Evolutionary conservation across 2,888 invertebrate species (phyloP), one percentile per base, ranked within the genome.

Genomic region (Trissolcus brochymenae): DNA sequence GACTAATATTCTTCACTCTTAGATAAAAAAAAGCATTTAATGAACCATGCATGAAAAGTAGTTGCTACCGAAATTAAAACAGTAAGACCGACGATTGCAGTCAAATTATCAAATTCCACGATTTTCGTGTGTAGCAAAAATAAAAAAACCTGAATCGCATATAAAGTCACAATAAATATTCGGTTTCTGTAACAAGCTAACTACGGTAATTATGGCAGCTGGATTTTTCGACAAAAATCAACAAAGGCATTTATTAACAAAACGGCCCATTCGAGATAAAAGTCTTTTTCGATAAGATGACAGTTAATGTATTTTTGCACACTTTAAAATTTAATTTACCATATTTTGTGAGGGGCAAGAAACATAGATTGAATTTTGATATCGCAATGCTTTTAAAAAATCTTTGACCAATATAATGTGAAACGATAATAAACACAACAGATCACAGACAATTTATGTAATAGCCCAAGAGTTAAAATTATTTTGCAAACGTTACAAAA

Each of bases 101-200:
- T 21, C 51, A 17, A 71, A 71, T 62, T 56, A 56, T 50, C 13
- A 64, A 64, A 59, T 57, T 57, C 62, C 16, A 11, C 16, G 40
- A 65, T 57, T 51, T 62, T 57, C n/a, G n/a, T 54, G 54, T 35
- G 46, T 49, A 55, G 1, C 6, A n/a, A n/a, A 9, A 54, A 57
- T 59, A 60, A 57, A 16, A 13, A n/a, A 64, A 64, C 61, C 7
- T 49, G 50, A 55, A 41, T 62, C 41, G 29, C 54, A 61, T 56
- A 71, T 71, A 71, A 71, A 62, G 62, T 71, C 57, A 51, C 71
- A 56, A 41, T 43, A 62, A 71, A n/a, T n/a, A n/a, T n/a, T n/a
- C n/a, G n/a, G n/a, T n/a, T 51, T 55, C 62, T 62, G 6, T 29
- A 71, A 71, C 62, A 46, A 51, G 71, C 35, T 71, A 71, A 71